phyloP scores from a whole-genome alignment of 2,113 vertebrate genomes.

The Cheirogaleus medius region DNA sequence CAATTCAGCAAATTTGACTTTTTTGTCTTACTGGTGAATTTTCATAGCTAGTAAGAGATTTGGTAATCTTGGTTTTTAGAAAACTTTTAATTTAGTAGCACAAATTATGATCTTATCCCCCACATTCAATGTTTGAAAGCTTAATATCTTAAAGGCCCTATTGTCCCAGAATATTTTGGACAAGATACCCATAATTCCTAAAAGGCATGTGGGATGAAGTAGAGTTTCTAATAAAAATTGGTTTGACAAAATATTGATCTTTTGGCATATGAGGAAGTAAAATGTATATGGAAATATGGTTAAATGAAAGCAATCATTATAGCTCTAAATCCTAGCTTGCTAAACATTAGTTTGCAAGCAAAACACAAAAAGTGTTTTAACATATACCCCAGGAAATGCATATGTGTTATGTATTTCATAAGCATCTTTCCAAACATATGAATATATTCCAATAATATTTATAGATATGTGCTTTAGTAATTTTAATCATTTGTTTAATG shows the following conservation, averaged over 20 bases:
- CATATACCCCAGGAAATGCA: neutral
- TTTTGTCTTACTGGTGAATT: neutral
- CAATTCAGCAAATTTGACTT: neutral
- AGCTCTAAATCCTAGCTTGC: neutral
- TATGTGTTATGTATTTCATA: neutral
- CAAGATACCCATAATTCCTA: neutral
- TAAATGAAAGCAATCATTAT: neutral
- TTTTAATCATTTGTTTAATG: conserved; percentile 36
- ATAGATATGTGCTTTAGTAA: neutral
- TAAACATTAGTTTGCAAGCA: neutral
- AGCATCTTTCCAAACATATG: neutral
- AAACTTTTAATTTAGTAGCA: neutral
- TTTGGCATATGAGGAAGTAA: neutral
- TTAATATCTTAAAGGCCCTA: neutral
- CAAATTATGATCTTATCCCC: neutral
- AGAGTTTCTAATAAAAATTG: neutral
- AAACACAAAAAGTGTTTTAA: neutral
- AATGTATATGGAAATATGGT: neutral
- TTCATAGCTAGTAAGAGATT: neutral
- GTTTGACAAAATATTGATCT: neutral
- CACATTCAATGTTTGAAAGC: neutral
- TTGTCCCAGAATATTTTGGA: neutral
- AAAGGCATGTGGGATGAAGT: neutral
- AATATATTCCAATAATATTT: conserved; percentile 19
- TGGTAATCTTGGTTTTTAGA: conserved; percentile 5